A percentile compares a stretch with the other conserved stretches of the same genome.
phyloP scores from a whole-genome alignment of 2,797 vertebrate species.

The Rhinatrema bivittatum region DNA sequence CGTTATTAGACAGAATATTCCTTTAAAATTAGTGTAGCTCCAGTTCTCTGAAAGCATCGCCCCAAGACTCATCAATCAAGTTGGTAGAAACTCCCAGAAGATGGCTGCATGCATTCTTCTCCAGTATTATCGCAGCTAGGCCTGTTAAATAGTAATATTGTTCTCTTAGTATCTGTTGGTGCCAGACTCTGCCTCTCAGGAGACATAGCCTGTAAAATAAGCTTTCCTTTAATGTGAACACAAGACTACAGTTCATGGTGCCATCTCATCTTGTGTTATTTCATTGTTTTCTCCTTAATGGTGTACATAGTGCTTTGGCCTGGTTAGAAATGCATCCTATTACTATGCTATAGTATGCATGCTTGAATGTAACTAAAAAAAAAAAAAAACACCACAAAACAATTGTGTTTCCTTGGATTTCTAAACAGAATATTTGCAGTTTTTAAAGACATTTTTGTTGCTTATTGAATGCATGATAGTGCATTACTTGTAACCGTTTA shows the following conservation, averaged over 20 bases:
- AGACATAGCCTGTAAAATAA: constrained; percentile 17
- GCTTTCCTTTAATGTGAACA: constrained; percentile 3
- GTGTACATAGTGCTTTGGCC: not conserved
- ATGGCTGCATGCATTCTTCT: not conserved
- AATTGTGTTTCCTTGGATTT: too few species aligned
- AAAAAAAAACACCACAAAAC: too few species aligned
- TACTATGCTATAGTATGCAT: not conserved
- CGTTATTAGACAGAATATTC: constrained; percentile 6
- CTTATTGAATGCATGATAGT: not conserved
- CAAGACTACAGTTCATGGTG: not conserved
- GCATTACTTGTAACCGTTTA: not conserved
- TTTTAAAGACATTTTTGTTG: too few species aligned
- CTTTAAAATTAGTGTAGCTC: constrained; percentile 14
- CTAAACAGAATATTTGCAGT: too few species aligned
- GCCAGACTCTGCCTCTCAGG: constrained; percentile 5
- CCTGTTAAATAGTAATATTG: constrained; percentile 1
- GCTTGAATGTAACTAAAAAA: not conserved
- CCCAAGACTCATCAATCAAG: constrained; percentile 44
- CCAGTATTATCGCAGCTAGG: not conserved
- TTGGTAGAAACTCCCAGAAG: constrained; percentile 42
- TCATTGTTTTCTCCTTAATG: not conserved
- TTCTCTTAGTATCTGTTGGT: constrained; percentile 15
- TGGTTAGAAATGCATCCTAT: not conserved
- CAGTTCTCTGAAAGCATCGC: constrained; percentile 40
- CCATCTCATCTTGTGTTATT: constrained; percentile 2